Evolutionary conservation across 2,888 invertebrate species (phyloP).

Genomic region (Diarsia rubi): DNA sequence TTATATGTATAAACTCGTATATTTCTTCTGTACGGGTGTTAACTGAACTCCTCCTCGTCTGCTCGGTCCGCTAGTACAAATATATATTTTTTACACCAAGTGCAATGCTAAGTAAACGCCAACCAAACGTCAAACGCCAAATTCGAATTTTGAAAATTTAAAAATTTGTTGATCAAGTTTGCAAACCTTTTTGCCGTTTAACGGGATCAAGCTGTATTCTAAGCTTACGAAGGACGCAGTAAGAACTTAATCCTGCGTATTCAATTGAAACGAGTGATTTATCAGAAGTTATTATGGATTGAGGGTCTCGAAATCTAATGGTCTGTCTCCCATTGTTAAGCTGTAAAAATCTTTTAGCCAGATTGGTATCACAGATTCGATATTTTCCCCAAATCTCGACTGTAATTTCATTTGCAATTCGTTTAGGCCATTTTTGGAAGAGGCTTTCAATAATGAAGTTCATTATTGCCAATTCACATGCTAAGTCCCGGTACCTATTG

Average conservation of each 20-base stretch:
- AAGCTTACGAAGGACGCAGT: neutral
- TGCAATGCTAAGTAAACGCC: neutral
- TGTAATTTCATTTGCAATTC: conserved; percentile 37
- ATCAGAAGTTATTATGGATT: conserved; percentile 13
- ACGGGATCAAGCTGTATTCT: conserved; percentile 7
- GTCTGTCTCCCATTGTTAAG: conserved; percentile 23
- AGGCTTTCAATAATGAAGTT: conserved; percentile 45
- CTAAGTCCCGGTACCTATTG: conserved; percentile 23
- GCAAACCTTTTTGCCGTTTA: neutral
- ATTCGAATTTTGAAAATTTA: neutral
- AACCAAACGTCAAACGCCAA: too few species aligned
- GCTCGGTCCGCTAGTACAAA: too few species aligned
- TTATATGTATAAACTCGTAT: too few species aligned
- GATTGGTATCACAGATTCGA: conserved; percentile 23
- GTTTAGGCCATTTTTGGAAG: conserved; percentile 26
- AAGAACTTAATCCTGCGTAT: neutral
- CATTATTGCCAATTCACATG: conserved; percentile 43
- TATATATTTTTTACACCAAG: neutral
- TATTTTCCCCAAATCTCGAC: conserved; percentile 34
- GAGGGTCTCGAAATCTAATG: conserved; percentile 11
- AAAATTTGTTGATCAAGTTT: conserved; percentile 2
- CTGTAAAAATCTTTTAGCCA: conserved; percentile 35
- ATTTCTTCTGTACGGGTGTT: too few species aligned
- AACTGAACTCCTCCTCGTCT: too few species aligned
- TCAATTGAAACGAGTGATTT: conserved; percentile 10